Base-by-base conservation (phyloP, 2,888 invertebrate genomes). In the Tetanocera ferruginea region DNA sequence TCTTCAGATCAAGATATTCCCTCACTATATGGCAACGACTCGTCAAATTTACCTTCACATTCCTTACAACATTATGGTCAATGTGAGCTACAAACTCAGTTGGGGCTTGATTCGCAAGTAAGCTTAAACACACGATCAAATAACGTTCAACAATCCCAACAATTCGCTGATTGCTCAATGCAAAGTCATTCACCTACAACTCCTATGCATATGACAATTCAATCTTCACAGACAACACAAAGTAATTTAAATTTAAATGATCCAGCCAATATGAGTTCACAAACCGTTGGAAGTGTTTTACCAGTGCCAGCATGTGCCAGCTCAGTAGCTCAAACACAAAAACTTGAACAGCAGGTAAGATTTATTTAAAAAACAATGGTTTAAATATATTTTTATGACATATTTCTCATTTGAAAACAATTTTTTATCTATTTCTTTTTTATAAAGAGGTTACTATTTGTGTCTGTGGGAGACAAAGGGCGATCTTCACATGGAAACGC, bases 101-200 rank as follows among this genome's bases (percentile, higher is more conserved):
- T 97, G 78, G 96, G 95, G 0, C 90, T 97, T 81, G 97, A 97
- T 87, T 97, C 97, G 0, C 97, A 97, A 0, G 94, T 96, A 0
- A 96, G 96, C 57, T 96, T 97, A 82, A 94, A 96, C 0, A 90
- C 90, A 5, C 90, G 92, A n/a, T 91, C 93, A 5, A 91, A 92
- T 0, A 93, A 92, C 23, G 91, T 92, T 0, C 90, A 90, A 55
- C 89, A 83, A 86, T 64, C 80, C 25, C 83, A 83, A 82, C 86
- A 84, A 64, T 93, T 93, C 82, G 85, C 91, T 0, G 93, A 93
- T 78, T 95, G 95, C 85, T 94, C 94, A n/a, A 93, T 95, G 91
- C 92, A 92, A 90, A 88, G 91, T 82, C 83, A 92, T 90, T 87
- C 92, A 86, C 87, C 92, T 88, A 90, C 92, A 88, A 89, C 90